phyloP scores from a whole-genome alignment of 2,888 invertebrate genomes.

The Acleris holmiana region DNA sequence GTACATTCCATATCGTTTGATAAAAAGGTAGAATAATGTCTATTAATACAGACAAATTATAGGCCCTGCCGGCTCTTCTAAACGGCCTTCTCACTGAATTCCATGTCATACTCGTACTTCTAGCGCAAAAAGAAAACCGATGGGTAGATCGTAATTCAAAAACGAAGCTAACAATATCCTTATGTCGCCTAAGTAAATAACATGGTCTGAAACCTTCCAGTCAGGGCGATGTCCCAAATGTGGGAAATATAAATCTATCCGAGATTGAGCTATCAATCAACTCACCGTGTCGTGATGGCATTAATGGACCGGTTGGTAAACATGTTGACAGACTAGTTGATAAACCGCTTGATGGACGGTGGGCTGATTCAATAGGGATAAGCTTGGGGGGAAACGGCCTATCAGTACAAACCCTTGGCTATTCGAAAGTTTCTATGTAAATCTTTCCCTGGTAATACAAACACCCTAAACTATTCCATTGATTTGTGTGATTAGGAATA shows the following conservation, averaged over 20 bases:
- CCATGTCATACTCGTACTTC: no score
- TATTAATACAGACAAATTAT: no score
- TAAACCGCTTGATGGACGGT: conserved; percentile 1
- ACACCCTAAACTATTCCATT: not conserved
- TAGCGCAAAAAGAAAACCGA: no score
- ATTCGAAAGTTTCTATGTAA: conserved; percentile 5
- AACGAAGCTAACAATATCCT: no score
- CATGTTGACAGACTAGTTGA: conserved; percentile 17
- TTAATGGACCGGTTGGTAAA: conserved; percentile 22
- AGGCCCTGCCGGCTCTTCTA: no score
- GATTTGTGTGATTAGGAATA: not conserved
- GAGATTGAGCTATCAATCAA: conserved; percentile 32
- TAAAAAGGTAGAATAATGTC: no score
- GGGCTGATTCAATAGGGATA: conserved; percentile 6
- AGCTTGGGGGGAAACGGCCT: not conserved
- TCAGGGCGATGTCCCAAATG: not conserved
- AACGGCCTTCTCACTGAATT: no score
- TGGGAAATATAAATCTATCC: conserved; percentile 16
- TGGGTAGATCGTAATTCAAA: no score
- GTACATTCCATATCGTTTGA: no score
- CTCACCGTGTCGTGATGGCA: conserved; percentile 17
- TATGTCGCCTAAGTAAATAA: no score
- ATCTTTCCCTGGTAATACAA: conserved; percentile 1
- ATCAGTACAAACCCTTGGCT: conserved; percentile 5
- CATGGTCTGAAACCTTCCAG: not conserved